Percentiles rank a stretch among this genome's conserved stretches.
Evolutionary conservation across 2,797 vertebrate genomes (phyloP).

Genomic region (Pseudochromis fuscus): DNA sequence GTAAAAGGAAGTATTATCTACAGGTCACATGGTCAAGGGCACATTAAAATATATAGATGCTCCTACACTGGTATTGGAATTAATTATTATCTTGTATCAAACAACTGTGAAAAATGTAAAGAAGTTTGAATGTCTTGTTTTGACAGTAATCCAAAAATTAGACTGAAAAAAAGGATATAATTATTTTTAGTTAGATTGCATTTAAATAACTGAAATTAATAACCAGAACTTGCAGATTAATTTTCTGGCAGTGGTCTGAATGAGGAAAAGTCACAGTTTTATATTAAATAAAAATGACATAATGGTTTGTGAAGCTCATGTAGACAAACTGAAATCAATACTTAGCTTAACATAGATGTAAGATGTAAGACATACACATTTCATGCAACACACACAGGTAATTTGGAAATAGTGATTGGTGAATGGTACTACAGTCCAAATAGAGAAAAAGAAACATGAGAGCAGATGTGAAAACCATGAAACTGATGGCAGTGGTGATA

Average conservation of each 20-base stretch:
- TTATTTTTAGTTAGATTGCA: too few species aligned
- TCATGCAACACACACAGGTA: background rate
- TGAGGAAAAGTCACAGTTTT: too few species aligned
- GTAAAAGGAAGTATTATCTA: background rate
- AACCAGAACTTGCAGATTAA: too few species aligned
- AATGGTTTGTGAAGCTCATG: background rate
- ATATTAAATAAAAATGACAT: too few species aligned
- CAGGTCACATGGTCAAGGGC: background rate
- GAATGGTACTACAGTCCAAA: too few species aligned
- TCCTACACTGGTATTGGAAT: background rate
- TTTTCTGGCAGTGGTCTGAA: too few species aligned
- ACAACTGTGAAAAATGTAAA: too few species aligned
- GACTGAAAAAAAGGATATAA: too few species aligned
- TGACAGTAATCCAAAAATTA: too few species aligned
- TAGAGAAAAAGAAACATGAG: slow-evolving; percentile 25
- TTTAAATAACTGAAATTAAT: background rate
- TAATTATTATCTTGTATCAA: background rate
- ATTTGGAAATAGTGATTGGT: too few species aligned
- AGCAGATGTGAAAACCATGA: slow-evolving; percentile 56
- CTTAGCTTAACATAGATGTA: too few species aligned
- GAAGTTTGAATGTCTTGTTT: too few species aligned
- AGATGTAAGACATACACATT: background rate
- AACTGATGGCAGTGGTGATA: slow-evolving; percentile 36
- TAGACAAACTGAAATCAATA: background rate
- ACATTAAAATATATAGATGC: background rate